A percentile compares a stretch with the other conserved stretches of the same genome.
phyloP scores from a whole-genome alignment of 2,888 invertebrate genomes.

The Papilio demoleus region DNA sequence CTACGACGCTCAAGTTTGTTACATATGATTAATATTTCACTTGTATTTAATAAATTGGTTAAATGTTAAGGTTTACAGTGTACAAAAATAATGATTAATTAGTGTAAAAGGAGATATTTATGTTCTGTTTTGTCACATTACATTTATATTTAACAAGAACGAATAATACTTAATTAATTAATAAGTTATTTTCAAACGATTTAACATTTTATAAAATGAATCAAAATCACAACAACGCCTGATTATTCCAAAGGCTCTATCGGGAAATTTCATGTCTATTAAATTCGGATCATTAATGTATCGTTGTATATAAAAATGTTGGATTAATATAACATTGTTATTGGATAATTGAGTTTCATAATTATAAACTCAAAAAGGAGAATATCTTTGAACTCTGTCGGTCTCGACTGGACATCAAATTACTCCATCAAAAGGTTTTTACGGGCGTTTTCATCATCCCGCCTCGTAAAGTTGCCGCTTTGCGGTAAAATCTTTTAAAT shows the following conservation, averaged over 20 bases:
- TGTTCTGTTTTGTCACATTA: too few relatives aligned
- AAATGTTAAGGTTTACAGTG: too few relatives aligned
- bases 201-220: too few relatives aligned
- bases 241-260: too few relatives aligned
- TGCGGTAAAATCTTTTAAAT: slow-evolving; percentile 39
- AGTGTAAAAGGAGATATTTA: too few relatives aligned
- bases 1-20: slow-evolving; percentile 1
- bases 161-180: too few relatives aligned
- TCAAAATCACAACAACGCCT: too few relatives aligned
- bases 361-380: slow-evolving; percentile 4
- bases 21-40: neutral
- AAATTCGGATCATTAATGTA: neutral
- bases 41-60: neutral
- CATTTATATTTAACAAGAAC: too few relatives aligned
- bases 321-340: neutral
- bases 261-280: too few relatives aligned
- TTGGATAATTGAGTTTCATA: neutral
- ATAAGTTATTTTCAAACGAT: too few relatives aligned
- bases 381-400: slow-evolving; percentile 33
- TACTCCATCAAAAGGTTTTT: slow-evolving; percentile 43
- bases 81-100: too few relatives aligned
- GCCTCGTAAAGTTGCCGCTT: slow-evolving; percentile 37
- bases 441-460: slow-evolving; percentile 37
- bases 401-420: slow-evolving; percentile 39
- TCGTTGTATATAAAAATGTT: too few relatives aligned